Conservation (phyloP, 2,113 vertebrate genomes). For the Strix uralensis region DNA sequence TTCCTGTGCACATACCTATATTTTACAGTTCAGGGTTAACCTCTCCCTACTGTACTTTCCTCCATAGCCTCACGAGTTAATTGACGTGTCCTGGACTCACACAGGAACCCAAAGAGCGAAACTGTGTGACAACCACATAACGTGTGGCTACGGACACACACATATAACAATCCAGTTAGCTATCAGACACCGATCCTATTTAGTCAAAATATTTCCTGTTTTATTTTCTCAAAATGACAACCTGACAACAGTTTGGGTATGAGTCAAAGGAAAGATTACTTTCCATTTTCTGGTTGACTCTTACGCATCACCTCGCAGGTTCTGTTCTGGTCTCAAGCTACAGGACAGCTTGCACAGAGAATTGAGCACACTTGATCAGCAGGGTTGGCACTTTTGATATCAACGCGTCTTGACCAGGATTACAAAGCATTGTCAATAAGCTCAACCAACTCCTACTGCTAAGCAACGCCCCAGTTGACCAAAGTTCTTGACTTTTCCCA, state of each 20-base stretch:
- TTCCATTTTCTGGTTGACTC: conserved; percentile 69
- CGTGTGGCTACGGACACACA: background rate
- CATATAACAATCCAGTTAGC: background rate
- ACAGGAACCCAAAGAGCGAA: background rate
- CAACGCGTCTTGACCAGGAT: background rate
- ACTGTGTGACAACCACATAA: background rate
- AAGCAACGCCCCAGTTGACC: background rate
- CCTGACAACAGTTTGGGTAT: conserved; percentile 50
- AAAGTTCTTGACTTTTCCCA: background rate
- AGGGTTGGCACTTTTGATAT: background rate
- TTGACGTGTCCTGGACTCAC: background rate
- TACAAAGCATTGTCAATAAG: background rate
- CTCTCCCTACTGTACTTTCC: background rate
- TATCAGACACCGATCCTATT: conserved; percentile 1
- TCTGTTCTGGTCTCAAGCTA: background rate
- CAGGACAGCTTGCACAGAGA: background rate
- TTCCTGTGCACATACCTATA: background rate
- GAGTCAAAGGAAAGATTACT: conserved; percentile 67
- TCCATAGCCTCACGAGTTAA: background rate
- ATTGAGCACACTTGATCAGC: background rate
- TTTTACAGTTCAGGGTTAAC: background rate
- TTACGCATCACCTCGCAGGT: background rate
- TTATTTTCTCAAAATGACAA: conserved; percentile 69
- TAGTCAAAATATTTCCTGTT: conserved; percentile 68
- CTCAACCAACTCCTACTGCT: background rate